phyloP scores from a whole-genome alignment of 2,888 invertebrate genomes.

The Coecobrya sp. region DNA sequence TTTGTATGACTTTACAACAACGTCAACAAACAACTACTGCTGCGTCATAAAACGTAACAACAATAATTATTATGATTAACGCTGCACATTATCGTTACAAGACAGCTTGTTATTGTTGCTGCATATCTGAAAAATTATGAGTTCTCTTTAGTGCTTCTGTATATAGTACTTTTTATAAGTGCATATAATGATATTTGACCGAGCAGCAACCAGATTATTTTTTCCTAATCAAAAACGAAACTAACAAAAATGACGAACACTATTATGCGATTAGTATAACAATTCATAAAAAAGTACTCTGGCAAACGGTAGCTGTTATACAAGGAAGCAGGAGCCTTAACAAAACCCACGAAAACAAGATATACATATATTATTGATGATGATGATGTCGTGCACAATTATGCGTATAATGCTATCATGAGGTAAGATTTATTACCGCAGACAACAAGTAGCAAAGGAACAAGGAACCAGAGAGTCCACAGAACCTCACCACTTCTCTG shows the following conservation, averaged over 20 bases:
- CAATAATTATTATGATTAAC: background rate
- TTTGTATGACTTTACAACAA: constrained; percentile 31
- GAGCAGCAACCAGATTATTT: constrained; percentile 21
- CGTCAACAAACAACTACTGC: background rate
- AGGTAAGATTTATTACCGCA: constrained; percentile 28
- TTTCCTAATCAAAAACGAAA: constrained; percentile 43
- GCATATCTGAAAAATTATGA: constrained; percentile 49
- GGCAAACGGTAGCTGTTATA: constrained; percentile 44
- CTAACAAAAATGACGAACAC: background rate
- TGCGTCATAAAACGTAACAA: constrained; percentile 7
- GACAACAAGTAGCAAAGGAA: background rate
- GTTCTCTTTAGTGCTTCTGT: background rate
- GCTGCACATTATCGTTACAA: background rate
- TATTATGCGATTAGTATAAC: constrained; percentile 8
- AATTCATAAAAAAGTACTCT: constrained; percentile 2
- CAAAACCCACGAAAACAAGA: constrained; percentile 36
- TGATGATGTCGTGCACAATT: constrained; percentile 26
- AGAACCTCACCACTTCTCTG: background rate
- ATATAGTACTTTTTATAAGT: background rate
- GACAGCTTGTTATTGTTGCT: constrained; percentile 42
- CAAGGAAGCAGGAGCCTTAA: background rate
- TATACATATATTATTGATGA: background rate
- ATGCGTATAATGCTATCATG: background rate
- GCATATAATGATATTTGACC: background rate
- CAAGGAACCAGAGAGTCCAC: background rate